Percentiles rank a stretch among this genome's conserved stretches.
phyloP scores from a whole-genome alignment of 1,140 invertebrate genomes.

The Portunus trituberculatus region DNA sequence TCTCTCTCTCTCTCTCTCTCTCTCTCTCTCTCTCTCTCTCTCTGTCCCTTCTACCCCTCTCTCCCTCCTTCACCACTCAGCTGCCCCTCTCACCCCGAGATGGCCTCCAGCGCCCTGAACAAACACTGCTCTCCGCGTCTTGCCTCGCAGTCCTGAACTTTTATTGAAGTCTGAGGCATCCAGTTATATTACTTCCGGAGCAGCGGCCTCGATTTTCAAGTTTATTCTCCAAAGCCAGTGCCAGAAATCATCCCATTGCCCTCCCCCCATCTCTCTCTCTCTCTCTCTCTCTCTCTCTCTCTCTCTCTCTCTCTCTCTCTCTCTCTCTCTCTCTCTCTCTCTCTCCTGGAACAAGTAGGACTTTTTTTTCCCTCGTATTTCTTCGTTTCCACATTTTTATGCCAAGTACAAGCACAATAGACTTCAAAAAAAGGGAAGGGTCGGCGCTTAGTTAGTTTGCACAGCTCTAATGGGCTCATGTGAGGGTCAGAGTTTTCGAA shows the following conservation, averaged over 20 bases:
- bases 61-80: background rate
- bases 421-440: background rate
- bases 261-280: slow-evolving; percentile 8
- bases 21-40: background rate
- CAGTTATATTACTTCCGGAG: slow-evolving; percentile 13
- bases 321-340: background rate
- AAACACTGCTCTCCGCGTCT: background rate
- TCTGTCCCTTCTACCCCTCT: background rate
- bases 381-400: background rate
- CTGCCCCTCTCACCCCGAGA: background rate
- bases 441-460: background rate
- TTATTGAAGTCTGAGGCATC: background rate
- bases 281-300: background rate
- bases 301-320: background rate
- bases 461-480: background rate
- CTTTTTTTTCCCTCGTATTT: too few relatives aligned
- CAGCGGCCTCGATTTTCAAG: slow-evolving; percentile 1
- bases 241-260: background rate
- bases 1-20: background rate
- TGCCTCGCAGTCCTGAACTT: slow-evolving; percentile 10
- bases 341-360: too few relatives aligned
- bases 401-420: background rate
- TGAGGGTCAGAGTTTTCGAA: background rate
- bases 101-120: slow-evolving; percentile 8
- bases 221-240: slow-evolving; percentile 21